Evolutionary conservation across 2,888 invertebrate species (phyloP).

Genomic region (Orgyia antiqua): DNA sequence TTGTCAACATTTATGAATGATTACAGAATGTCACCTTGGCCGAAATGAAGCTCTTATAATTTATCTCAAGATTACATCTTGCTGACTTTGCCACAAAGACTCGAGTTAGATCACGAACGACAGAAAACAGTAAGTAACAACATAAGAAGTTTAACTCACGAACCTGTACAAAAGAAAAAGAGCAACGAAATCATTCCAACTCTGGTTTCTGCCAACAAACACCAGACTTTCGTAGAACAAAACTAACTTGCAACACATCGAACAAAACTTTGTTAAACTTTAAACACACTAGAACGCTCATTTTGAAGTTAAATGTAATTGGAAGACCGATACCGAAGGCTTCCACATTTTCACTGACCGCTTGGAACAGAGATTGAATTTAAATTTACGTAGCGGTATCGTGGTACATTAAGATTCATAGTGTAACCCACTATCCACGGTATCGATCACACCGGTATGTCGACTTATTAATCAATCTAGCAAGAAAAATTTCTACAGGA

Average conservation of each 20-base stretch:
- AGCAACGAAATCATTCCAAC: slow-evolving; percentile 63
- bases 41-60: no score
- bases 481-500: slow-evolving; percentile 3
- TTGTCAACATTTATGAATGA: no score
- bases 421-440: slow-evolving; percentile 32
- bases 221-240: slow-evolving; percentile 42
- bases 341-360: slow-evolving; percentile 71
- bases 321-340: slow-evolving; percentile 57
- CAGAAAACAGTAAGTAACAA: no score
- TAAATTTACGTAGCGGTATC: slow-evolving; percentile 73
- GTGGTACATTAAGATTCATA: slow-evolving; percentile 62
- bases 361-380: slow-evolving; percentile 59
- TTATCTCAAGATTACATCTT: no score
- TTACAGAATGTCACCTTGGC: no score
- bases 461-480: slow-evolving; percentile 2
- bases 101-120: no score
- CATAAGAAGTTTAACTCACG: no score
- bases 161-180: slow-evolving; percentile 57
- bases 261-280: slow-evolving; percentile 55
- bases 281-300: slow-evolving; percentile 60
- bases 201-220: slow-evolving; percentile 44
- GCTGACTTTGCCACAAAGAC: no score
- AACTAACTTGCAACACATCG: slow-evolving; percentile 55
- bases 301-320: slow-evolving; percentile 65
- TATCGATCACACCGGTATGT: slow-evolving; percentile 55